Conservation (phyloP, 2,797 vertebrate species). For the Alca torda region DNA sequence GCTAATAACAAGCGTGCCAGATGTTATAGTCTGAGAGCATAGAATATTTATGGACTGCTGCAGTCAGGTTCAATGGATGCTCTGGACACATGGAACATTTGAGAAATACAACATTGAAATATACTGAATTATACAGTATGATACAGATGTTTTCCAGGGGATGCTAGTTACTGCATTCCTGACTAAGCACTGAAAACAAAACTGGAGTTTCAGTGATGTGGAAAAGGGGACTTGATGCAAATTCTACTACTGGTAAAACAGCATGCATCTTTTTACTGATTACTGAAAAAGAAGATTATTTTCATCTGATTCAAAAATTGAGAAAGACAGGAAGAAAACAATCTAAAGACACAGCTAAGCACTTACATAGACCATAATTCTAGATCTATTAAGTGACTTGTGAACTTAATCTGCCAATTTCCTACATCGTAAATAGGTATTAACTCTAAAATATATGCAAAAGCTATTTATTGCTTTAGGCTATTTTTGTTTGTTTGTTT, state of each 20-base stretch:
- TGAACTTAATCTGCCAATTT: not conserved
- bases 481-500: not conserved
- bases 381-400: not conserved
- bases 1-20: not conserved
- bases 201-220: not conserved
- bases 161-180: not conserved
- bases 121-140: conserved; percentile 19
- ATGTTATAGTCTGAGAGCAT: not conserved
- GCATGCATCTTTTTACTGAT: not conserved
- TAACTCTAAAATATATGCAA: not conserved
- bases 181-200: not conserved
- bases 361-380: not conserved
- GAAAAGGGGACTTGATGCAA: not conserved
- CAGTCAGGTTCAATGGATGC: not conserved
- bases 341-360: not conserved
- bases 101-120: not conserved
- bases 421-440: not conserved
- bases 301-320: not conserved
- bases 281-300: not conserved
- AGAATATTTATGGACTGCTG: conserved; percentile 24
- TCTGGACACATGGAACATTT: not conserved
- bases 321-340: not conserved
- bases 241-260: not conserved
- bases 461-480: not conserved
- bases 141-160: not conserved